Conservation (phyloP, 2,113 vertebrate genomes). For the Pipra filicauda region DNA sequence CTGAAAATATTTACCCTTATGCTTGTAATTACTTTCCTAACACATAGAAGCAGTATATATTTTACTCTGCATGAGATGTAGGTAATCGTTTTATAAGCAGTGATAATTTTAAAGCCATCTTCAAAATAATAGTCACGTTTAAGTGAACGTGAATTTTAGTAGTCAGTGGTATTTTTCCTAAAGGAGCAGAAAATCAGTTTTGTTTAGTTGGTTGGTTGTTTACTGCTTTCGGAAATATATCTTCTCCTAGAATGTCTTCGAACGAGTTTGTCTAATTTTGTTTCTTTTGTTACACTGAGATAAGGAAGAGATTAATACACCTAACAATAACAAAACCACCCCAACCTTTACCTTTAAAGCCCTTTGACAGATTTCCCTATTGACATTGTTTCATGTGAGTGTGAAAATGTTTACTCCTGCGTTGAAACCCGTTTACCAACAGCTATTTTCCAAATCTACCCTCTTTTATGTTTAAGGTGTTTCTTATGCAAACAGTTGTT, state of each 20-base stretch:
- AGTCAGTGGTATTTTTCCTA: background rate
- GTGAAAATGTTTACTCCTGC: background rate
- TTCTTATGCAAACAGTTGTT: constrained; percentile 21
- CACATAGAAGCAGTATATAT: background rate
- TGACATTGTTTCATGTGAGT: background rate
- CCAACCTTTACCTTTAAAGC: background rate
- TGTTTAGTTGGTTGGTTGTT: background rate
- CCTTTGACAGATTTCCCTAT: background rate
- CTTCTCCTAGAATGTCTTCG: background rate
- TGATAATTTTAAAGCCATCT: constrained; percentile 18
- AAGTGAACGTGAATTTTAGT: background rate
- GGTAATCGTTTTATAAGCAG: background rate
- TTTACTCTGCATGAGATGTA: background rate
- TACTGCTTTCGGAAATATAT: background rate
- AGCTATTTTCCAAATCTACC: background rate
- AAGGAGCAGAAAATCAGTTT: background rate
- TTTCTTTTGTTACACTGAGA: background rate
- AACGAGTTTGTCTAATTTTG: background rate
- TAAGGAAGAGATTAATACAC: background rate
- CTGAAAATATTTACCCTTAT: constrained; percentile 48
- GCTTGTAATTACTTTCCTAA: constrained; percentile 1
- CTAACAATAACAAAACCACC: background rate
- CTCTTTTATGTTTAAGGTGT: background rate
- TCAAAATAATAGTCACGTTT: constrained; percentile 5
- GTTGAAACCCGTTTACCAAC: constrained; percentile 15